phyloP scores from a whole-genome alignment of 2,113 vertebrate genomes.

The Rissa tridactyla region DNA sequence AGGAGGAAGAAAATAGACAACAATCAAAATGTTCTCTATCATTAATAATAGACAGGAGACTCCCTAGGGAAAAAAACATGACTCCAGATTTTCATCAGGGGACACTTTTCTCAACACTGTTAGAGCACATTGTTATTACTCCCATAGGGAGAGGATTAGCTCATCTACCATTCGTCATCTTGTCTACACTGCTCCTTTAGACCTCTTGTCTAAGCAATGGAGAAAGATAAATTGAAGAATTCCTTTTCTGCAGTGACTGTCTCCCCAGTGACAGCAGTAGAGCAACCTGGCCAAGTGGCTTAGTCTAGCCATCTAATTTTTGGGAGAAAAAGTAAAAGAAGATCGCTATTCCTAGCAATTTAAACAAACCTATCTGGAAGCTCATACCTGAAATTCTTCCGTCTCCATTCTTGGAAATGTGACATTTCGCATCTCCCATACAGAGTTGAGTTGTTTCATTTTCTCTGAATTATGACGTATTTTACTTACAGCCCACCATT shows the following conservation, averaged over 20 bases:
- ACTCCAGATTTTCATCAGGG: constrained; percentile 5
- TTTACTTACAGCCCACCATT: background rate
- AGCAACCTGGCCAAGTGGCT: background rate
- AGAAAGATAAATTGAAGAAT: background rate
- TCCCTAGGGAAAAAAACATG: background rate
- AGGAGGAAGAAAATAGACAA: background rate
- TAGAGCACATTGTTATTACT: background rate
- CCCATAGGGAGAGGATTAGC: background rate
- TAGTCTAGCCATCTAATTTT: background rate
- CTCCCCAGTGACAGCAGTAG: background rate
- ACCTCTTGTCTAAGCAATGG: background rate
- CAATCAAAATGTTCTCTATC: background rate
- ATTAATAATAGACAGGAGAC: background rate
- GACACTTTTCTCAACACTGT: background rate
- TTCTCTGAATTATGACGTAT: background rate
- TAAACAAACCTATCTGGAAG: background rate
- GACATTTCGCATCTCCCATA: rapidly evolving
- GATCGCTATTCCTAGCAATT: background rate
- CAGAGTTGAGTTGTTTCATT: background rate
- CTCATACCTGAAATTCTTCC: background rate
- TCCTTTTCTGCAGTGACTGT: background rate
- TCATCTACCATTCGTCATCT: background rate
- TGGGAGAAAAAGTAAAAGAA: background rate
- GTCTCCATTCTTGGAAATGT: background rate
- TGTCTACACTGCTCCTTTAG: background rate